phyloP scores from a whole-genome alignment of 1,140 invertebrate genomes.

The Anagrus nilaparvatae region DNA sequence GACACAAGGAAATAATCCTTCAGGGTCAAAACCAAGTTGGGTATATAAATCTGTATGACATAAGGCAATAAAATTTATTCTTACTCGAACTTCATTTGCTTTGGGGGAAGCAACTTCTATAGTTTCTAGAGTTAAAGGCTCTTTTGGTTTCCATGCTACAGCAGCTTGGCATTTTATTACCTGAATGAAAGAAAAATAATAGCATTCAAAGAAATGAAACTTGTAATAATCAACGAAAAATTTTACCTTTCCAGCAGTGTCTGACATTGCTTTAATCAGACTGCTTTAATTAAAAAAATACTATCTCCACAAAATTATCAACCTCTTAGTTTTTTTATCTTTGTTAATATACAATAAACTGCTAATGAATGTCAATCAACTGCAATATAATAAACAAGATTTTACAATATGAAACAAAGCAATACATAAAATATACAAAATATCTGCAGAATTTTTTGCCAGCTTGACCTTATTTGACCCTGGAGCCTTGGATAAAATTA shows the following conservation, averaged over 20 bases:
- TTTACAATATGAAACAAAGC: too few relatives aligned
- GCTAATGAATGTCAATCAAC: too few relatives aligned
- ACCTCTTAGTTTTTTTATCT: too few relatives aligned
- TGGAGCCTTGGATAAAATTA: too few relatives aligned
- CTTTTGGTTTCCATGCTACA: conserved; percentile 82
- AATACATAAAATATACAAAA: too few relatives aligned
- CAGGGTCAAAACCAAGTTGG: conserved; percentile 81
- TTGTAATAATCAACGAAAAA: not conserved
- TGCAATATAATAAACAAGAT: too few relatives aligned
- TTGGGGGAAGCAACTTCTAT: conserved; percentile 93
- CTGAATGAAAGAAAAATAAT: conserved; percentile 33
- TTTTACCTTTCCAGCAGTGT: conserved; percentile 10
- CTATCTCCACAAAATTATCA: too few relatives aligned
- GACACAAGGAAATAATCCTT: conserved; percentile 88
- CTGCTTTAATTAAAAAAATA: too few relatives aligned
- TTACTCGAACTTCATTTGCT: conserved; percentile 72
- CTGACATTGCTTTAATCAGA: too few relatives aligned
- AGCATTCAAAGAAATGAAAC: conserved; percentile 7
- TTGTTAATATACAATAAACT: too few relatives aligned
- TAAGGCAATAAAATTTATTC: conserved; percentile 79
- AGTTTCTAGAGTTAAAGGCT: conserved; percentile 79
- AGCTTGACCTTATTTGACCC: too few relatives aligned
- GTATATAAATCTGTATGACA: conserved; percentile 98
- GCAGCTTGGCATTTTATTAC: conserved; percentile 83
- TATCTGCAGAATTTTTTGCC: too few relatives aligned